Percentiles rank a stretch among this genome's conserved stretches.
Conservation (phyloP, 64 coral and sea anemone genomes). For the Montipora sp. region DNA sequence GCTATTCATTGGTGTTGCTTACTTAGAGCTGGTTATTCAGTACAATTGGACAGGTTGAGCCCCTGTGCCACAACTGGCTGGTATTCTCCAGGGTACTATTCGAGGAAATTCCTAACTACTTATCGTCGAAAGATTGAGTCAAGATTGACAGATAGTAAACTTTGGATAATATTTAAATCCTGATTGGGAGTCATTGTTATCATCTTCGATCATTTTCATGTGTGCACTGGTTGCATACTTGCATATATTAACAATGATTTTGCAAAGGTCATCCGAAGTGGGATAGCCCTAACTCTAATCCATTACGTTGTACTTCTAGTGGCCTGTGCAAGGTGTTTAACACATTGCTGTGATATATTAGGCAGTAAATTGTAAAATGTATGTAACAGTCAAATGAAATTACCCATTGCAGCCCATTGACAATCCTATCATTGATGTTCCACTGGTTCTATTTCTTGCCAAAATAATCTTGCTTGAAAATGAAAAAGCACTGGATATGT, state of each 20-base stretch:
- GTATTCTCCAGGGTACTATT: neutral
- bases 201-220: too few species aligned
- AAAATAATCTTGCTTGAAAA: slow-evolving; percentile 69
- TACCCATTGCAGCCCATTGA: neutral
- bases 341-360: too few species aligned
- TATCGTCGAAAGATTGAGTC: slow-evolving; percentile 29
- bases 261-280: too few species aligned
- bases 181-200: neutral
- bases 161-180: neutral
- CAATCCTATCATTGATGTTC: slow-evolving; percentile 38
- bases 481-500: slow-evolving; percentile 10
- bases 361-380: too few species aligned
- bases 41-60: slow-evolving; percentile 92
- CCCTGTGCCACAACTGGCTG: neutral
- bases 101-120: slow-evolving; percentile 17
- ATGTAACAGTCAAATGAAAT: too few species aligned
- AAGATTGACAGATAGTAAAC: slow-evolving; percentile 59
- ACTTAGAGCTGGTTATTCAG: slow-evolving; percentile 88
- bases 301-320: too few species aligned
- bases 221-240: too few species aligned
- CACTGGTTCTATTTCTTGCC: slow-evolving; percentile 53
- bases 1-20: slow-evolving; percentile 71
- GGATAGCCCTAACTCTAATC: too few species aligned
- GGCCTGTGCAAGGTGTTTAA: too few species aligned
- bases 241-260: too few species aligned